Conservation (phyloP, 2,797 vertebrate species). For the Muraenolepis orangiensis region DNA sequence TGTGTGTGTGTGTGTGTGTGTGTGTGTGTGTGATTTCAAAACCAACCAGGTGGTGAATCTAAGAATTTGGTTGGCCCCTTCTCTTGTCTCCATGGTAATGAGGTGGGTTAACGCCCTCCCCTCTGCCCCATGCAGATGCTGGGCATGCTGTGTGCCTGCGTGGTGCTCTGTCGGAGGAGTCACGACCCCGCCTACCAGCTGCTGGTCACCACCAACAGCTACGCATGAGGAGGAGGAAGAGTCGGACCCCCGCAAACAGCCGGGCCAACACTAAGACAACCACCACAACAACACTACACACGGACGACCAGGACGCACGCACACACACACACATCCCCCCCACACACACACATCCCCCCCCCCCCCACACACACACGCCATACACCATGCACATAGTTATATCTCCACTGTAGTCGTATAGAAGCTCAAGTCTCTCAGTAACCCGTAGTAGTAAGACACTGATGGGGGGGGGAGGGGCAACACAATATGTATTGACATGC, state of each 20-base stretch:
- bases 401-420: constrained; percentile 70
- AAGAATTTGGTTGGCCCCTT: not conserved
- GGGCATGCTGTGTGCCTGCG: constrained; percentile 95
- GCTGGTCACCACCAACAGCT: constrained; percentile 92
- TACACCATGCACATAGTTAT: constrained; percentile 48
- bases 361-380: constrained; percentile 28
- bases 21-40: too few relatives aligned
- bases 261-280: not conserved
- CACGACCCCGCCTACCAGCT: constrained; percentile 94
- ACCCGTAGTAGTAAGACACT: constrained; percentile 67
- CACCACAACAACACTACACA: not conserved
- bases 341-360: not conserved
- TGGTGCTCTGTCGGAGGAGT: constrained; percentile 92
- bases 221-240: constrained; percentile 78
- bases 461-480: constrained; percentile 51
- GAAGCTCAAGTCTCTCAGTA: constrained; percentile 68
- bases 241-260: too few relatives aligned
- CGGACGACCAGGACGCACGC: too few relatives aligned
- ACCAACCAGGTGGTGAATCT: not conserved
- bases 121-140: constrained; percentile 78
- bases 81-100: not conserved
- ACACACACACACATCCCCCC: too few relatives aligned
- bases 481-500: constrained; percentile 68
- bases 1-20: too few relatives aligned
- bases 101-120: not conserved